phyloP scores from a whole-genome alignment of 2,888 invertebrate genomes.

The Leptothorax acervorum region DNA sequence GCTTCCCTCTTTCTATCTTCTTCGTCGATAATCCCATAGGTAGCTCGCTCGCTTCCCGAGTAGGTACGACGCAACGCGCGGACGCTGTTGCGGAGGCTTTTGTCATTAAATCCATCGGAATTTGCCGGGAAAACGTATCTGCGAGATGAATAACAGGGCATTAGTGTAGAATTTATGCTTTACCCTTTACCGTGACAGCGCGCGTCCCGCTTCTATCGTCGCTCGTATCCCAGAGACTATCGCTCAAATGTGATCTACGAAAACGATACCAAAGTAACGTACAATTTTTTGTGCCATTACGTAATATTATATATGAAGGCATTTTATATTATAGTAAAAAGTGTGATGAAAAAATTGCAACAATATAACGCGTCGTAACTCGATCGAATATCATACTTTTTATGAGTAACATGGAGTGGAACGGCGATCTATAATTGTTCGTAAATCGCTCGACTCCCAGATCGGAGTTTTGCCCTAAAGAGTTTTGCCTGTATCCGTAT shows the following conservation, averaged over 20 bases:
- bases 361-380: not conserved
- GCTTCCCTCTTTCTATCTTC: conserved; percentile 38
- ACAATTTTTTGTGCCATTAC: not conserved
- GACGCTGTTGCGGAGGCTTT: conserved; percentile 11
- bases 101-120: conserved; percentile 38
- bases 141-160: conserved; percentile 18
- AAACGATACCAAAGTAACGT: not conserved
- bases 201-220: not conserved
- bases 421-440: not conserved
- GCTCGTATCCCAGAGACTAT: not conserved
- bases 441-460: not conserved
- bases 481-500: no score
- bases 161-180: conserved; percentile 16
- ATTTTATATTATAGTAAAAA: not conserved
- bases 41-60: not conserved
- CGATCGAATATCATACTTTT: conserved; percentile 1
- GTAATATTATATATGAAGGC: no score
- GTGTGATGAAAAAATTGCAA: not conserved
- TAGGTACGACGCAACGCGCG: not conserved
- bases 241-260: no score
- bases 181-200: not conserved
- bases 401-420: not conserved
- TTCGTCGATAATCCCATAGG: conserved; percentile 46
- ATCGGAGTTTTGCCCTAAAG: not conserved
- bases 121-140: conserved; percentile 19